Evolutionary conservation across 2,797 vertebrate species (phyloP), one percentile per base, ranked within the genome.

Genomic region (Lagodon rhomboides): DNA sequence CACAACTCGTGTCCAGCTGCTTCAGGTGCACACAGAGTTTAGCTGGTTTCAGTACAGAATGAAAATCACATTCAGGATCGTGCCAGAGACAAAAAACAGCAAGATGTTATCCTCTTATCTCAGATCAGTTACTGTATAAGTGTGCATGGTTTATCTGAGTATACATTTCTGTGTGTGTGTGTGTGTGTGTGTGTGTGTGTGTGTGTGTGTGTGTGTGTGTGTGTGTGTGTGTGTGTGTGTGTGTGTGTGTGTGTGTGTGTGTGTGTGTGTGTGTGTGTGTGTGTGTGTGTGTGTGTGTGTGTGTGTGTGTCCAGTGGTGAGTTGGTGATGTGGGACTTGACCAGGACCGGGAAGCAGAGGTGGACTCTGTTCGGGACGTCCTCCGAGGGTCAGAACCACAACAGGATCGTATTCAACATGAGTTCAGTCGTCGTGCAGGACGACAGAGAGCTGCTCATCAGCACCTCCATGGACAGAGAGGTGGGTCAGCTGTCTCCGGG

Each of bases 351-450:
- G n/a, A 98, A 98, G 87, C 96, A 96, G 64, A 97, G 94, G 75
- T 98, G 97, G 95, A 96, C 87, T 0, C 93, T 99, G 61, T 89
- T 99, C 12, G 97, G 98, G 64, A 74, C 95, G 1, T 94, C 95
- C 0, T 93, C 95, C 0, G 98, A 99, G 62, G 96, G 97, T 58
- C 98, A 98, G 73, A 98, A 97, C 83, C 98, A 99, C 89, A 97
- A 93, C 79, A 92, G 98, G 7, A 99, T 99, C 59, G 95, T 98
- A 69, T 99, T 99, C 94, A 99, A 98, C 86, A 91, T 96, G 83
- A 97, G 95, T 75, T 96, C 96, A 0, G 81, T 97, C 53, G 80
- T 83, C 15, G 86, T 84, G 6, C 93, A 95, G 65, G 95, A 93
- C 30, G 84, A 88, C 87, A 92, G 59, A n/a, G 93, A 96, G 73